Base-by-base conservation (phyloP, 2,113 vertebrate genomes). In the Ranitomeya imitator region DNA sequence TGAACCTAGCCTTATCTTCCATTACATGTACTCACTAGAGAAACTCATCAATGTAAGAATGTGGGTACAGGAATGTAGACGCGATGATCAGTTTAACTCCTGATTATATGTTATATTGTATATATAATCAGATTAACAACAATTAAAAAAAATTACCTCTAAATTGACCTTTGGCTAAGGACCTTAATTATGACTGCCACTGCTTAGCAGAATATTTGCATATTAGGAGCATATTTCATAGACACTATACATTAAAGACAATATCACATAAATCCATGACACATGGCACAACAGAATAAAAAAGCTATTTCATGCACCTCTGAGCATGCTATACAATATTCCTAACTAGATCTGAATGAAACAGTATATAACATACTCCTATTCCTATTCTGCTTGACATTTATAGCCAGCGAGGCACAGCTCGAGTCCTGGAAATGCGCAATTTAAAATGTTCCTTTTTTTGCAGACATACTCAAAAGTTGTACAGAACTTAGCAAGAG, bases 391-490 rank as follows among this genome's bases (percentile, higher is more conserved):
- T 61, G 15, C 23, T 45, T 81, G 59, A 81, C 79, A 81, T 81
- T 61, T 81, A 81, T 61, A 81, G 79, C 57, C 79, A 45, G 15
- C 26, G 45, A 81, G 57, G 59, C 79, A 19, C 15, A 61, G 23
- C 79, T 61, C 55, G 5, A 81, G 57, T 61, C 79, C 57, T 61
- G 57, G 79, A 61, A 81, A 45, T 37, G 59, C n/a, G 19, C 26
- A 37, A 57, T 61, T 81, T 37, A 55, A 61, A 61, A 81, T 37
- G 15, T 18, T 61, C 59, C 12, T 61, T 37, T 81, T 81, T 61
- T 81, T 81, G 79, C 79, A 81, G 79, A 81, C 45, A 59, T 61
- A 19, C 59, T 45, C 2, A 37, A 45, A 81, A 11, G 55, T 81
- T 81, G 79, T 55, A 81, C 60, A 37, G 26, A 23, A 11, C 16